Base-by-base conservation (phyloP, 2,888 invertebrate genomes). In the Dorcus parallelipipedus region DNA sequence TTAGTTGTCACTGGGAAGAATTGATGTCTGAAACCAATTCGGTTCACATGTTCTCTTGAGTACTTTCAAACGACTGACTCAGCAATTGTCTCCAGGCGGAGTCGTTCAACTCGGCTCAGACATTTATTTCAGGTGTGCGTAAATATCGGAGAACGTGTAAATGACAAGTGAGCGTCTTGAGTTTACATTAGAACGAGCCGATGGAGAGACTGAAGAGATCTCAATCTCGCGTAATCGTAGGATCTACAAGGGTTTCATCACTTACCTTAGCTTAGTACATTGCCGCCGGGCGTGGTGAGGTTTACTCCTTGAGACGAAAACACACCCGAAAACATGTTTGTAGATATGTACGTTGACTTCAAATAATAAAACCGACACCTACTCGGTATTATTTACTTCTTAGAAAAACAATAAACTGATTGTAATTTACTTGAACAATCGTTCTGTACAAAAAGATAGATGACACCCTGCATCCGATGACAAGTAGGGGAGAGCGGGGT, bases 11-110 rank as follows among this genome's bases (percentile, higher is more conserved):
- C 56, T 42, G 57, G 50, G 59, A 64, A 64, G 64, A 65, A 68
- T 68, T 67, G 64, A 68, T 68, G 66, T 64, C 64, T 59, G 60
- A 60, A 67, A 59, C 65, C 66, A 67, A 68, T 68, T 65, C 64
- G 61, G 60, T 57, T 64, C 62, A 61, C 63, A 62, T 67, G 63
- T 65, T 64, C 61, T 57, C 61, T 57, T 59, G 61, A 59, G 59
- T 54, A 47, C 50, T 49, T 53, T 62, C 60, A 63, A 65, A 66
- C 64, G 67, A 63, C 59, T 62, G 59, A 63, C 59, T 67, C 67
- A 67, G 67, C 65, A 64, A 64, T 64, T 64, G 63, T 67, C 64
- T 67, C 58, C 63, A 63, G 64, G 61, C 61, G 54, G 50, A 48
- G 43, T 56, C 57, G 51, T 59, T 53, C 60, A 20, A 54, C 59